Evolutionary conservation across 2,113 vertebrate genomes (phyloP), one percentile per base, ranked within the genome.

Genomic region (Dasypus novemcinctus): DNA sequence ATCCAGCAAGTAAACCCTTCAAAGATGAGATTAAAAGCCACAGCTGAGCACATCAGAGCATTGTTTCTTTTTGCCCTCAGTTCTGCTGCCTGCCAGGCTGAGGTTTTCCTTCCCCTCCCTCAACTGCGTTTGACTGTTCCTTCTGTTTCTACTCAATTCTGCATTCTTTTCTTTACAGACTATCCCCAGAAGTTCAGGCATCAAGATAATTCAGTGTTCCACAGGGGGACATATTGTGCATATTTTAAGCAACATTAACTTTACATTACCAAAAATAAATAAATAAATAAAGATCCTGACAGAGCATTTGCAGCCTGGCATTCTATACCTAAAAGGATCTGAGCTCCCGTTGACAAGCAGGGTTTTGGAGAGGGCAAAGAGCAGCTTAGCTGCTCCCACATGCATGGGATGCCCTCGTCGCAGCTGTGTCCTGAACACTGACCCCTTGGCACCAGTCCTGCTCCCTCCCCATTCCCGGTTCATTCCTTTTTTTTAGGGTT

Each of bases 171-270:
- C 76, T 96, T 96, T 96, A 95, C 91, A 94, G 78, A 89, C 63
- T 54, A 87, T 93, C 85, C 87, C 69, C 86, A 95, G 88, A 95
- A 91, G 69, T 95, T 93, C 74, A 89, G 95, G 84, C 75, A 90
- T 92, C 80, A 94, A 82, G 85, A 94, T 96, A 96, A 97, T 97
- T 94, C 66, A 97, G 86, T 91, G 71, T 96, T 97, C 91, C 71
- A 74, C 83, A 74, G 93, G 66, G 86, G 76, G 93, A 97, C 69
- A 71, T 92, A 94, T 90, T 74, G 80, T 96, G 80, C 83, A 93
- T 95, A 96, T 97, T 96, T 97, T 91, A 95, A 96, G 95, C 95
- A 87, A 92, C 95, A 85, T 97, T 96, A 96, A 94, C 79, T 96
- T 96, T 93, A 91, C 94, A 74, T 94, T 90, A 96, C 78, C 78